Conservation (phyloP, 1,140 invertebrate species). For the Neodiprion virginianus region DNA sequence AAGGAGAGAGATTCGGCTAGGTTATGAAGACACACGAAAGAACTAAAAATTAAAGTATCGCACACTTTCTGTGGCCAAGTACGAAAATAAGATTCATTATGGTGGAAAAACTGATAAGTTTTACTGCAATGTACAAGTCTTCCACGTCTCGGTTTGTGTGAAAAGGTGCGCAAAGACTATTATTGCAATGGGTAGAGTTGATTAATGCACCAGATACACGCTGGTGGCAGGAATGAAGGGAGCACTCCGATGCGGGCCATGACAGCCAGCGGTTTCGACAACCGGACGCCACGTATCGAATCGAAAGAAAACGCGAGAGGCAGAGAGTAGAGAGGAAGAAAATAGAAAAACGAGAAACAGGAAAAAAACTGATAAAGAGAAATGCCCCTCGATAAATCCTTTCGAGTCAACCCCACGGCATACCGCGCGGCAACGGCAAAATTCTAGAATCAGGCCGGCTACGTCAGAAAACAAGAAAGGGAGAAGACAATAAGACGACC, state of each 20-base stretch:
- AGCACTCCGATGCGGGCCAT: background rate
- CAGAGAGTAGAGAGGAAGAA: background rate
- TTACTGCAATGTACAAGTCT: too few relatives aligned
- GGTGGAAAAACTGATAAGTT: too few relatives aligned
- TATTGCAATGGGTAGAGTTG: background rate
- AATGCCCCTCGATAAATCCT: slow-evolving; percentile 12
- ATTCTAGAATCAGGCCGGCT: slow-evolving; percentile 5
- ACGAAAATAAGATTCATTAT: too few relatives aligned
- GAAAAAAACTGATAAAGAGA: slow-evolving; percentile 14
- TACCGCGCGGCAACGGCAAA: background rate
- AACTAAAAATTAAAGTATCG: background rate
- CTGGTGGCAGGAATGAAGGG: too few relatives aligned
- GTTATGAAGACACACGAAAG: background rate
- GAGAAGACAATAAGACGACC: slow-evolving; percentile 26
- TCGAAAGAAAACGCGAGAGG: background rate
- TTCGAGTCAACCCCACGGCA: background rate
- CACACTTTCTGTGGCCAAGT: background rate
- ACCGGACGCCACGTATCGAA: background rate
- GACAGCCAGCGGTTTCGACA: background rate
- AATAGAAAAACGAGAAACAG: background rate
- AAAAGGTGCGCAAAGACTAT: too few relatives aligned
- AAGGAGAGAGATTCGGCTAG: background rate
- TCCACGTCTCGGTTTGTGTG: too few relatives aligned
- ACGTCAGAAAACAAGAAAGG: slow-evolving; percentile 19
- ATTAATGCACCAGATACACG: background rate